Percentiles rank a stretch among this genome's conserved stretches.
Conservation (phyloP, 2,797 vertebrate genomes). For the Halcyon smyrnensis region DNA sequence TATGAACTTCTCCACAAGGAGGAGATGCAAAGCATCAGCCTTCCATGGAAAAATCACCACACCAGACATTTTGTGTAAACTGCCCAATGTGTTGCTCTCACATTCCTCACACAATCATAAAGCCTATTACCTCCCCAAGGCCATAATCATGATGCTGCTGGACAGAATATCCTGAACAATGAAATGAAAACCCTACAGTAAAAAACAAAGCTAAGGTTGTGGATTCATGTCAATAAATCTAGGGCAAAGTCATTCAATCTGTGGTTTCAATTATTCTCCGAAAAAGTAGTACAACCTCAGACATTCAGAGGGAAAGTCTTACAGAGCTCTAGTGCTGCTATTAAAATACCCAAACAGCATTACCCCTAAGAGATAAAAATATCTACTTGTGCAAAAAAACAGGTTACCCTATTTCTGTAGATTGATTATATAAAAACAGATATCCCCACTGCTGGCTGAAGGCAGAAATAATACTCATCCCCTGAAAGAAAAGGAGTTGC, state of each 20-base stretch:
- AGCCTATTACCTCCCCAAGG: slow-evolving; percentile 16
- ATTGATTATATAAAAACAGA: background rate
- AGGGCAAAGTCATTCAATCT: slow-evolving; percentile 1
- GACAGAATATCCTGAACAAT: slow-evolving; percentile 19
- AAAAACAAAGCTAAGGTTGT: slow-evolving; percentile 5
- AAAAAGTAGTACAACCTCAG: background rate
- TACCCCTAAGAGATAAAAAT: background rate
- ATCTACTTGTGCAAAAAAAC: background rate
- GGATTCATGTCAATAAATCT: background rate
- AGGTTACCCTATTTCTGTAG: background rate
- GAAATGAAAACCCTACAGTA: background rate
- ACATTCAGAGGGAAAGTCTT: background rate
- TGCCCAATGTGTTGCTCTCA: slow-evolving; percentile 9
- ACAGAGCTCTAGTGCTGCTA: background rate
- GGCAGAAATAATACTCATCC: background rate
- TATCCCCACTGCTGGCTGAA: background rate
- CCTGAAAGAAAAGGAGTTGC: background rate
- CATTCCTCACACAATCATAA: slow-evolving; percentile 22
- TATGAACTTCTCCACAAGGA: background rate
- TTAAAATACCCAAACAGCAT: background rate
- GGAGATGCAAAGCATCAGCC: background rate
- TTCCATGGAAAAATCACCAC: slow-evolving; percentile 3
- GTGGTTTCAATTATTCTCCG: background rate
- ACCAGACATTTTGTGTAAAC: background rate
- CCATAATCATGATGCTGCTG: background rate